Evolutionary conservation across 2,797 vertebrate species (phyloP), one percentile per base, ranked within the genome.

Genomic region (Channa striata): DNA sequence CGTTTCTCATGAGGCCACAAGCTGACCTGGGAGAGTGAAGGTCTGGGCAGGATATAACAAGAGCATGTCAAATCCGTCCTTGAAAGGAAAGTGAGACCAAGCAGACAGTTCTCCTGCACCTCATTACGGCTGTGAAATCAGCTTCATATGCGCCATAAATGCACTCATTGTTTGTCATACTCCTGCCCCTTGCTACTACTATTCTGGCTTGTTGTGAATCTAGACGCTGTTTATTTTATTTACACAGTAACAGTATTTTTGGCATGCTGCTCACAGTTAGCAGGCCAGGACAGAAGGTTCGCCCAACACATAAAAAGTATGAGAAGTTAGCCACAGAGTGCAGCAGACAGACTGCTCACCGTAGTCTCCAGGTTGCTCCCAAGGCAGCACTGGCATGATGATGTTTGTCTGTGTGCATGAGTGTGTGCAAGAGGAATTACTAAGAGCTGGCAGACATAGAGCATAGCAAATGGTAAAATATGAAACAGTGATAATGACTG

Each of bases 331-430:
- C 75, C 59, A 81, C 68, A 72, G 68, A 78, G 65, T 54, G 44
- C 64, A 78, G 69, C 75, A 80, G 78, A 68, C 49, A 79, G 72
- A 83, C 71, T 54, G 82, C 87, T 91, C 86, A 87, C 86, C 78
- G 6, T 37, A 34, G 61, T 46, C 66, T 89, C 74, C 87, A 77
- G 73, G 82, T 76, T 67, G 78, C 77, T 92, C 80, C 78, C 65
- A 56, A 65, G 77, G 68, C 74, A 73, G 71, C 30, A 34, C 66
- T 79, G 82, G 78, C 51, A 76, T 52, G 78, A 76, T 52, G 78
- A 47, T 69, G 72, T 83, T 72, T 82, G 72, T 88, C 81, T 88
- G 76, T 74, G 68, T 83, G 73, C 49, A 59, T 60, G 61, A 77
- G 61, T 74, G 74, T 72, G 59, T 80, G 63, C 14, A 13, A 79